Base-by-base conservation (phyloP, 2,888 invertebrate genomes). In the Drosophila paranaensis region DNA sequence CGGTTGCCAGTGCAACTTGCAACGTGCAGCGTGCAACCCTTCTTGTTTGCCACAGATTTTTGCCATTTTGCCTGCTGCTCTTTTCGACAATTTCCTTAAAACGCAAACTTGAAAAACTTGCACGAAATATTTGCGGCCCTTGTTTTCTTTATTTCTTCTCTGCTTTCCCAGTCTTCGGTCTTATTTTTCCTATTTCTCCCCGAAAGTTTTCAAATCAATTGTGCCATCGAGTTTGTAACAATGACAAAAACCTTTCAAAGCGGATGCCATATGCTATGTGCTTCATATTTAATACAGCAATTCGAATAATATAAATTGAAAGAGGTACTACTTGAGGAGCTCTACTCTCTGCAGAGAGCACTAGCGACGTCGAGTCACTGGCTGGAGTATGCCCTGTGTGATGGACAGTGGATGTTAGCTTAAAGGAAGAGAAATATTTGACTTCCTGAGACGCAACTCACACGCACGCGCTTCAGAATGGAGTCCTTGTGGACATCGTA, bases 21-120 rank as follows among this genome's bases (percentile, higher is more conserved):
- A 80, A 71, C 77, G 54, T 60, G 57, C 70, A 71, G 62, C 67
- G 67, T 65, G 72, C 74, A 77, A 25, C 72, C 68, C 71, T 67
- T 66, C 66, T 74, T 54, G 40, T 54, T 64, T 65, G 50, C 71
- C 61, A 58, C 75, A 71, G 72, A 74, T 79, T 71, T 79, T 74
- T 72, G 57, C 68, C 55, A 57, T 55, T 64, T 71, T 65, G 51
- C 46, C 46, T 60, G 57, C 43, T 64, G 60, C 51, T 73, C 65
- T 74, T 66, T 73, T 73, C 60, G 72, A 72, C 88, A 84, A 84
- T 84, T 84, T 84, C 82, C 84, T 78, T 82, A 73, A 87, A 84
- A 77, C 82, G 74, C 82, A 78, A 85, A 85, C 81, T 82, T 79
- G 61, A 85, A 82, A 85, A 85, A 85, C 74, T 88, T 85, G 53